Conservation (phyloP, 2,797 vertebrate genomes). For the Acrossocheilus fasciatus region DNA sequence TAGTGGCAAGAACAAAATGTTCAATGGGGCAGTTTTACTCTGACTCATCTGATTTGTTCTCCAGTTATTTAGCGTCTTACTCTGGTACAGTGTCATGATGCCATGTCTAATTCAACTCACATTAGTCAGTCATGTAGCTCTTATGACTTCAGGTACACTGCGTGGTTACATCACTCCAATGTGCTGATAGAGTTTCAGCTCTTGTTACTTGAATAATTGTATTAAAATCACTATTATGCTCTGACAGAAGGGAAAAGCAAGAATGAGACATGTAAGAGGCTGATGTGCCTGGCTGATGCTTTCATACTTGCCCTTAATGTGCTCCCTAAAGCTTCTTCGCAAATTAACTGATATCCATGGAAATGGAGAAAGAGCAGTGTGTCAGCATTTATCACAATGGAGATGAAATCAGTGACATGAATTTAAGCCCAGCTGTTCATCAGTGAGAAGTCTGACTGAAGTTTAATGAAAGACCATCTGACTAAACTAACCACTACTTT, state of each 20-base stretch:
- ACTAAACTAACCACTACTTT: background rate
- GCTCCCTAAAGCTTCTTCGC: slow-evolving; percentile 20
- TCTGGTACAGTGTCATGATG: slow-evolving; percentile 5
- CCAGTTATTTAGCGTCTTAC: background rate
- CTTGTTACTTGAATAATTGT: slow-evolving; percentile 43
- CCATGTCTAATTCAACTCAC: slow-evolving; percentile 12
- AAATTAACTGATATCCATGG: slow-evolving; percentile 39
- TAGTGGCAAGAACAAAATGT: background rate
- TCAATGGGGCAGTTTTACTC: background rate
- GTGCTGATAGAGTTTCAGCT: slow-evolving; percentile 23
- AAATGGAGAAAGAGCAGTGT: slow-evolving; percentile 27
- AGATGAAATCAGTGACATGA: slow-evolving; percentile 36
- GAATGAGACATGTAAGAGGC: slow-evolving; percentile 22
- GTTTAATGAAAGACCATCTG: background rate
- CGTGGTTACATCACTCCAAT: slow-evolving; percentile 6
- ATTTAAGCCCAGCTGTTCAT: slow-evolving; percentile 25
- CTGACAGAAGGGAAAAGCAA: slow-evolving; percentile 36
- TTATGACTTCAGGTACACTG: slow-evolving; percentile 26
- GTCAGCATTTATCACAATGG: slow-evolving; percentile 36
- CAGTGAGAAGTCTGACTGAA: background rate
- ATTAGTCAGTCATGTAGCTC: slow-evolving; percentile 9
- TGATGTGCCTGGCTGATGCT: slow-evolving; percentile 14
- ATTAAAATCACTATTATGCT: slow-evolving; percentile 37
- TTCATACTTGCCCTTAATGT: slow-evolving; percentile 33
- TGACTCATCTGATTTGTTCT: slow-evolving; percentile 8